Base-by-base conservation (phyloP, 2,113 vertebrate genomes). In the Nestor notabilis region DNA sequence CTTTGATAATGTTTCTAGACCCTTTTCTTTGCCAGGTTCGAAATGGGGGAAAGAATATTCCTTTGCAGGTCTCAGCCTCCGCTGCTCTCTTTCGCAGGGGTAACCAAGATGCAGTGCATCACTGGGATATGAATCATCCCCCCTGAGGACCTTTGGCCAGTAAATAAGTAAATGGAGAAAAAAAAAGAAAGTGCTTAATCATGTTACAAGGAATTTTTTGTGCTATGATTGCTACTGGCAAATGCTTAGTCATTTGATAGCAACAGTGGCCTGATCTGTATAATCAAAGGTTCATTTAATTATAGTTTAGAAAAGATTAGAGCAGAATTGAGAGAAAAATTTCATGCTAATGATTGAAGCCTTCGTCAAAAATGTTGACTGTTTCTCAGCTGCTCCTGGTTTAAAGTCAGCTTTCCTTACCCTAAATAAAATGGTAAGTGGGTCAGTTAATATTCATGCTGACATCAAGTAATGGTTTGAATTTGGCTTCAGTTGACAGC, bases 221-320 rank as follows among this genome's bases (percentile, higher is more conserved):
- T 58, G 39, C 56, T 88, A 31, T 52, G 63, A 78, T 16, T 83
- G 88, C 78, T 61, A 28, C 63, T 65, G 63, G 71, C 58, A 93
- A 79, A 69, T 77, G 75, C 60, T 94, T 63, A 71, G 79, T 66
- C 71, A 75, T 88, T 83, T 0, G 1, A 61, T 76, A 80, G 50
- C 74, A 78, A 23, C 74, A 80, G 7, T 41, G 74, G 84, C 76
- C 46, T 94, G 95, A 76, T 56, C 87, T 93, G 55, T 75, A 53
- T 75, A 89, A 56, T 95, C 83, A 94, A 35, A 58, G 21, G 75
- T 70, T 89, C 60, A 89, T 87, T 90, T 95, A 92, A 66, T 69
- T 94, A 90, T 29, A 93, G 76, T 83, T 96, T 83, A 92, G 68
- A 81, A 90, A 95, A 87, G 31, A 87, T 83, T 64, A 90, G 35